phyloP scores from a whole-genome alignment of 2,888 invertebrate species.

The Aphelenchoides bicaudatus region DNA sequence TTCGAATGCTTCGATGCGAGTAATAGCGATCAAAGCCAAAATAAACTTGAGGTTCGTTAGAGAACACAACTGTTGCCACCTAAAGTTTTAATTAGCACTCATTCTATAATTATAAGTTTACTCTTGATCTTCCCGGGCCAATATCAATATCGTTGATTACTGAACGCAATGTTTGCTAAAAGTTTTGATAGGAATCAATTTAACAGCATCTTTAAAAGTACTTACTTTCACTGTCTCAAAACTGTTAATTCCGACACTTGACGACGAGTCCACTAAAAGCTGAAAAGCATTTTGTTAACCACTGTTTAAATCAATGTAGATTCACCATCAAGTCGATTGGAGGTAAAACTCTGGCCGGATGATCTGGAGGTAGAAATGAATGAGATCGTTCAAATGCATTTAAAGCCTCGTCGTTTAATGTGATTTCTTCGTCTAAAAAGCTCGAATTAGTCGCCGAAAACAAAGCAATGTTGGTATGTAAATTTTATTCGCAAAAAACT shows the following conservation, averaged over 20 bases:
- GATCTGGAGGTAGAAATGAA: slow-evolving; percentile 38
- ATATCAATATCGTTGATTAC: slow-evolving; percentile 49
- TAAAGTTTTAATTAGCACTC: too few species aligned
- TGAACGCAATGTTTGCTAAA: not conserved
- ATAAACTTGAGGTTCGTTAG: slow-evolving; percentile 50
- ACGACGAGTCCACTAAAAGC: slow-evolving; percentile 30
- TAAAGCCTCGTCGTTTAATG: slow-evolving; percentile 31
- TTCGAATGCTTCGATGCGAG: slow-evolving; percentile 25
- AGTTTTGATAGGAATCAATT: too few species aligned
- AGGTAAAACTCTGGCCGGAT: slow-evolving; percentile 50
- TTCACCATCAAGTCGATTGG: slow-evolving; percentile 52
- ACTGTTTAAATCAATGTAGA: slow-evolving; percentile 27
- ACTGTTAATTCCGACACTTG: slow-evolving; percentile 29
- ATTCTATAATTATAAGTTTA: too few species aligned
- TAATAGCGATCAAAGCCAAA: slow-evolving; percentile 56
- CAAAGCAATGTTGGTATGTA: too few species aligned
- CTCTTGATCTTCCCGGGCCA: slow-evolving; percentile 48
- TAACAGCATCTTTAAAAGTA: too few species aligned
- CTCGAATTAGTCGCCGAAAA: too few species aligned
- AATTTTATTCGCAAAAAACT: not conserved
- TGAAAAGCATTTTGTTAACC: slow-evolving; percentile 25
- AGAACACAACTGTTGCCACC: slow-evolving; percentile 42
- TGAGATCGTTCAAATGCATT: slow-evolving; percentile 33
- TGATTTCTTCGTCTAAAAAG: slow-evolving; percentile 14
- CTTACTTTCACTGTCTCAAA: slow-evolving; percentile 17